Evolutionary conservation across 2,113 vertebrate genomes (phyloP), one percentile per base, ranked within the genome.

Genomic region (Nerophis ophidion): DNA sequence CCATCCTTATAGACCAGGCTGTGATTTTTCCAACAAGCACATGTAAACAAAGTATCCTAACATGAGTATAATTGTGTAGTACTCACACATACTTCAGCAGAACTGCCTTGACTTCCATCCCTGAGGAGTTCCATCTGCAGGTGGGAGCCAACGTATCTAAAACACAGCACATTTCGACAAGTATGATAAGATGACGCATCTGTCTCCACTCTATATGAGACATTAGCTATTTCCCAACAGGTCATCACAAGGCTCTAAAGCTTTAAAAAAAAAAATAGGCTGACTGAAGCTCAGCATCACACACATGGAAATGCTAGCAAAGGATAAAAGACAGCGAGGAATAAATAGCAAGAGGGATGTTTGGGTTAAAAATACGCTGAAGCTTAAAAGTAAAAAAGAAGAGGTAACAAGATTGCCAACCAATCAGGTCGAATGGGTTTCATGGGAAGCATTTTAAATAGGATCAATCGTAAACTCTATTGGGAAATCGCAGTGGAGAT

Each of bases 61-160:
- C 80, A 83, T 42, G 40, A 16, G 44, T 46, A 33, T 6, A 57
- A 57, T 50, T 36, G 8, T 10, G 36, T 8, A 60, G 63, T 85
- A 86, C 89, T 91, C 80, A 90, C 88, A 87, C 81, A 68, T 86
- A 87, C 77, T 86, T 91, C 89, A 91, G 83, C 90, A 91, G 88
- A 90, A 91, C 88, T 90, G 90, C 81, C 89, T 87, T 84, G 88
- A 90, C 86, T 91, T 91, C 90, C 90, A 91, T 87, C 90, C 90
- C 86, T 89, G 89, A 81, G 87, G 88, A 86, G 83, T 84, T 79
- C 87, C 86, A 70, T 91, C 89, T 84, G 87, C 84, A 82, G 88
- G 85, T 70, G 90, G 90, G 76, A 90, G 88, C 89, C 89, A 90
- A 72, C 88, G 90, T 65, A 91, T 90, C 90, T 91, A 82, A 56